Conservation (phyloP, 2,113 vertebrate species). For the Nesogale talazaci region DNA sequence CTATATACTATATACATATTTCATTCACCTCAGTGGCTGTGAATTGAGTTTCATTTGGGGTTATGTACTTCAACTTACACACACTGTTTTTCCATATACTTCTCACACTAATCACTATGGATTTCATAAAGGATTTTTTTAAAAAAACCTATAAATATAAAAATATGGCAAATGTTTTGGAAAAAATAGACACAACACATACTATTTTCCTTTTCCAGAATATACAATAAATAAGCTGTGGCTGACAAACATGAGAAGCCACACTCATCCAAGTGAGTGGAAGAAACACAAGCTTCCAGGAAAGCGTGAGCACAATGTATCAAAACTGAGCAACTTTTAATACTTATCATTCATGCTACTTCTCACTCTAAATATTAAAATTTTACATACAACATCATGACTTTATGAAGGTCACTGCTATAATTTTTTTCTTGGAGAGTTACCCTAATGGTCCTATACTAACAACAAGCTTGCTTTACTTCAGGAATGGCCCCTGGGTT, state of each 20-base stretch:
- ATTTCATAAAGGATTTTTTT: slow-evolving; percentile 15
- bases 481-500: background rate
- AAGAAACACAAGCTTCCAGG: background rate
- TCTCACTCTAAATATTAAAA: background rate
- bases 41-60: background rate
- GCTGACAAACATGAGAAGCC: background rate
- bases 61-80: background rate
- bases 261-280: background rate
- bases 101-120: background rate
- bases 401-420: background rate
- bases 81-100: background rate
- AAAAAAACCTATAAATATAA: background rate
- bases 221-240: background rate
- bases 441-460: background rate
- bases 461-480: background rate
- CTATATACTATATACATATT: background rate
- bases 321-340: background rate
- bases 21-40: background rate
- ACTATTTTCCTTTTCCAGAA: background rate
- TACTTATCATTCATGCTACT: background rate
- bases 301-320: slow-evolving; percentile 4
- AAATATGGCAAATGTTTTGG: background rate
- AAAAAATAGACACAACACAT: background rate
- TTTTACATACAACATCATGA: background rate
- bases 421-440: background rate